phyloP scores from a whole-genome alignment of 1,140 invertebrate species.

The Chrysomallon squamiferum region DNA sequence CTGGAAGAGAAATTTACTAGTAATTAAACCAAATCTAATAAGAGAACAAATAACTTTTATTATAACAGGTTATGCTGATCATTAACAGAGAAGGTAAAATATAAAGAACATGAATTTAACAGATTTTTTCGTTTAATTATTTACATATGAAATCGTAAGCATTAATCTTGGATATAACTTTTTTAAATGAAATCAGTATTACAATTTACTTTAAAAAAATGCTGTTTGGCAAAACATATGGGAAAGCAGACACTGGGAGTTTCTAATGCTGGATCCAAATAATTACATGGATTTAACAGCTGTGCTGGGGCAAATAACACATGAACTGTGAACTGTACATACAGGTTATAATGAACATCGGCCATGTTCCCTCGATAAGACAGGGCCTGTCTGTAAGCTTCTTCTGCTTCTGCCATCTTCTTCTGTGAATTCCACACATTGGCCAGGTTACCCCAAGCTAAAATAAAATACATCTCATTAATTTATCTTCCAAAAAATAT shows the following conservation, averaged over 20 bases:
- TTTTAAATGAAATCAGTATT: too few relatives aligned
- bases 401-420: constrained; percentile 88
- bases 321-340: constrained; percentile 68
- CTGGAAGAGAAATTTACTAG: constrained; percentile 69
- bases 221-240: too few relatives aligned
- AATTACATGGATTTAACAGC: too few relatives aligned
- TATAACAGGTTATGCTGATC: neutral
- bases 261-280: too few relatives aligned
- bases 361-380: constrained; percentile 95
- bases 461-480: constrained; percentile 1
- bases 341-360: constrained; percentile 98
- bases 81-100: neutral
- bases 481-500: neutral
- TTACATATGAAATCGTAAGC: too few relatives aligned
- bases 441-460: constrained; percentile 74
- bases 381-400: constrained; percentile 92
- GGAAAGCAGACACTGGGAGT: too few relatives aligned
- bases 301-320: too few relatives aligned
- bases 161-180: too few relatives aligned
- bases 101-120: neutral
- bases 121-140: too few relatives aligned
- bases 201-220: too few relatives aligned
- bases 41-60: neutral
- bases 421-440: constrained; percentile 72
- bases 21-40: neutral